A percentile compares a stretch with the other conserved stretches of the same genome.
Evolutionary conservation across 2,888 invertebrate genomes (phyloP).

Genomic region (Drosophila phalerata): DNA sequence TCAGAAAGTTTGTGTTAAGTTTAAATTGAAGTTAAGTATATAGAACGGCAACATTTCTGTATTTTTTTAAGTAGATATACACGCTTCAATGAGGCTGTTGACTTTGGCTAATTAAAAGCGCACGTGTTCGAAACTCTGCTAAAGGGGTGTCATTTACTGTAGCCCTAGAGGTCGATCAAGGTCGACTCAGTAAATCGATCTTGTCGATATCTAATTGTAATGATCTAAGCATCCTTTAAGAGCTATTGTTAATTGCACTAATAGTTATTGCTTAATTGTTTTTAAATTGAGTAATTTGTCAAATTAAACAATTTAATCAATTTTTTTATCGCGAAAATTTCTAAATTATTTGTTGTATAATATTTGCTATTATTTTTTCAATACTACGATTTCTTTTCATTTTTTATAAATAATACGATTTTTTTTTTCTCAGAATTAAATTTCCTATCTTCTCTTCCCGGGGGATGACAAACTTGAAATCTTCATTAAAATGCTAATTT

Average conservation of each 20-base stretch:
- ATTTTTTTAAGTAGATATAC: conserved; percentile 36
- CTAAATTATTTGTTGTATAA: not conserved
- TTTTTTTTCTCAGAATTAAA: not conserved
- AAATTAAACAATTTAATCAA: not conserved
- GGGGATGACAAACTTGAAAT: no score
- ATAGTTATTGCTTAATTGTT: not conserved
- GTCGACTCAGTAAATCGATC: conserved; percentile 29
- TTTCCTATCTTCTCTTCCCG: no score
- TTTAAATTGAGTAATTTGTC: not conserved
- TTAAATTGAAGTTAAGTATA: conserved; percentile 46
- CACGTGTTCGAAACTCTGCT: conserved; percentile 51
- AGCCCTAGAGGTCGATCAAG: conserved; percentile 41
- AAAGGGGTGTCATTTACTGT: conserved; percentile 14
- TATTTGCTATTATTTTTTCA: not conserved
- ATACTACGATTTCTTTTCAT: not conserved
- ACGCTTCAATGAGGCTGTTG: conserved; percentile 49
- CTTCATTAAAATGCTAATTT: no score
- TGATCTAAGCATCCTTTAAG: conserved; percentile 1
- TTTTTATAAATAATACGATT: not conserved
- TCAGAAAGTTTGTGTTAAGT: conserved; percentile 55
- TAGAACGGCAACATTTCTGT: conserved; percentile 42
- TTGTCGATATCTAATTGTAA: not conserved
- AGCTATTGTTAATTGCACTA: not conserved
- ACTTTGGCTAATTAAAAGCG: conserved; percentile 76
- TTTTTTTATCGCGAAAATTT: not conserved